A percentile compares a stretch with the other conserved stretches of the same genome.
Conservation (phyloP, 2,888 invertebrate genomes). For the Eupithecia vulgata region DNA sequence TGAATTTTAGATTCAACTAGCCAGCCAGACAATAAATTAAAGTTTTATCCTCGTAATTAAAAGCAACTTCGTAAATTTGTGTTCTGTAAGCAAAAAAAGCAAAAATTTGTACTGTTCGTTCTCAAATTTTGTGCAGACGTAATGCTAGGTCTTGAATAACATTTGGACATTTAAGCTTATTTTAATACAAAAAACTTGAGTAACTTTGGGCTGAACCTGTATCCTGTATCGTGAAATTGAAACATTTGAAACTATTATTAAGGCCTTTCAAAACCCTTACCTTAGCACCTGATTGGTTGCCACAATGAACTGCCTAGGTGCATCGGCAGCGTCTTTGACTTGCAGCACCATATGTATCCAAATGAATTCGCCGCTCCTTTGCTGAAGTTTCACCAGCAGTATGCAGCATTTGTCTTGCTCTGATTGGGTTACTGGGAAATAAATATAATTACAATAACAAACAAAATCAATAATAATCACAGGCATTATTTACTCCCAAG, state of each 20-base stretch:
- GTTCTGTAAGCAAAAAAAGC: not conserved
- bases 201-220: not conserved
- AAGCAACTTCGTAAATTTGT: no score
- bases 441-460: slow-evolving; percentile 32
- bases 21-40: no score
- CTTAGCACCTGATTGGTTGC: slow-evolving; percentile 98
- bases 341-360: slow-evolving; percentile 99
- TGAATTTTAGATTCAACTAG: no score
- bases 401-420: slow-evolving; percentile 99
- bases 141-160: not conserved
- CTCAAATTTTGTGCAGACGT: not conserved
- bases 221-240: no score
- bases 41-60: no score
- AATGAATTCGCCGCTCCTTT: slow-evolving; percentile 92
- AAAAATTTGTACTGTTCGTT: not conserved
- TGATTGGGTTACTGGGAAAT: slow-evolving; percentile 94
- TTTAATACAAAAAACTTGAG: not conserved
- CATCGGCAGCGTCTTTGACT: slow-evolving; percentile 94
- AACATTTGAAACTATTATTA: not conserved
- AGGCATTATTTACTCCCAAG: no score
- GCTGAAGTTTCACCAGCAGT: slow-evolving; percentile 94
- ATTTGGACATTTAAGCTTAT: not conserved
- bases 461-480: not conserved
- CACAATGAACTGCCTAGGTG: slow-evolving; percentile 95
- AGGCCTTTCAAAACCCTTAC: slow-evolving; percentile 70